Conservation (phyloP, 2,113 vertebrate species). For the Aldabrachelys gigantea region DNA sequence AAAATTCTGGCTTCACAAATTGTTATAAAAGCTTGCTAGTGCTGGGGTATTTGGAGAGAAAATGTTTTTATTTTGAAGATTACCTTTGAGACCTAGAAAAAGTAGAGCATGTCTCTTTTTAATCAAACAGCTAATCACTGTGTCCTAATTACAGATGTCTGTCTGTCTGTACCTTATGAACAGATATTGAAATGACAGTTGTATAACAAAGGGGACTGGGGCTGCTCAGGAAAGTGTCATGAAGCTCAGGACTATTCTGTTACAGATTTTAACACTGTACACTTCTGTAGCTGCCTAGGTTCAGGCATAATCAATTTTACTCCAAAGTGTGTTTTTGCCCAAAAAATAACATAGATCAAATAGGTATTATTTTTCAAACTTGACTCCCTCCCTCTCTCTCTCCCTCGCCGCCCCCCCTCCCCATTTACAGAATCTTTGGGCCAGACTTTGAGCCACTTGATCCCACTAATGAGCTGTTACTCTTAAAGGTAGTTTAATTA, state of each 20-base stretch:
- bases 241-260: background rate
- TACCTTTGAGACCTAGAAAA: background rate
- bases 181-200: background rate
- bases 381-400: background rate
- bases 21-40: background rate
- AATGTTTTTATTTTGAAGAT: background rate
- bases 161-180: background rate
- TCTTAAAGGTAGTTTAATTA: background rate
- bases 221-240: background rate
- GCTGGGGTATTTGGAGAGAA: background rate
- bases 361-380: background rate
- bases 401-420: background rate
- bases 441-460: background rate
- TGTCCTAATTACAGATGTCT: background rate
- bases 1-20: background rate
- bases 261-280: background rate
- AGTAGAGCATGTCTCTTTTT: background rate
- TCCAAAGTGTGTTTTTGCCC: background rate
- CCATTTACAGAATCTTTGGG: background rate
- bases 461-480: background rate
- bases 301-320: background rate
- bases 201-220: background rate
- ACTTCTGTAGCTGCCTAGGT: background rate
- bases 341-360: background rate
- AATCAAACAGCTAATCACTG: background rate